Base-by-base conservation (phyloP, 2,888 invertebrate species). In the Leucania comma region DNA sequence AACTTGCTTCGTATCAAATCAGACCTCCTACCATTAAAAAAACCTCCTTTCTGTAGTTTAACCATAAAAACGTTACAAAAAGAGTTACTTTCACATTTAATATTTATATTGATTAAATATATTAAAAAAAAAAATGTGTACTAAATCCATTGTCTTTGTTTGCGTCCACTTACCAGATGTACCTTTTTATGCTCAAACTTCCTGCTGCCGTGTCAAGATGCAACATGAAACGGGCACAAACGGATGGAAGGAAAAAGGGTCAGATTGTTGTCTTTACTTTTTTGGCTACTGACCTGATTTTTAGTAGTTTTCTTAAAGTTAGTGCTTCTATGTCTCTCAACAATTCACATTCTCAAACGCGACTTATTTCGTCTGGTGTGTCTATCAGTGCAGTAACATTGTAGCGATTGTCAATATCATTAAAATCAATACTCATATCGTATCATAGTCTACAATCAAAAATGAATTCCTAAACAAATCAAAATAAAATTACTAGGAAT, bases 401-500 rank as follows among this genome's bases (percentile, higher is more conserved):
- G 2, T 48, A 12, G 24, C 0, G 1, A 42, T 42, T 2, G 6
- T 46, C n/a, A n/a, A 20, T 32, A 38, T 38, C 20, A 38, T n/a
- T 17, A 14, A 53, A 54, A 48, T 26, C 12, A 26, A 46, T 22
- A 61, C 17, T 17, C 26, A 48, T 38, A 42, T 51, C 22, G 32
- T 50, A 54, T 22, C 3, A 46, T 17, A 76, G 22, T 66, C 12
- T 17, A 57, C 24, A 46, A 35, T 32, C 22, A 56, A 29, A n/a
- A 57, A 73, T 66, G 42, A 54, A 80, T 72, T 64, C 38, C 69
- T 70, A 59, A 80, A 66, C 32, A 75, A 71, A 61, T 60, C 63
- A 73, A 74, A 59, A 63, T 64, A 64, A 74, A 68, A 81, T 84
- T 85, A 82, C 89, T 87, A 84, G 82, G 87, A 90, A 89, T 78